Conservation (phyloP, 2,888 invertebrate genomes). For the Tenodera sinensis region DNA sequence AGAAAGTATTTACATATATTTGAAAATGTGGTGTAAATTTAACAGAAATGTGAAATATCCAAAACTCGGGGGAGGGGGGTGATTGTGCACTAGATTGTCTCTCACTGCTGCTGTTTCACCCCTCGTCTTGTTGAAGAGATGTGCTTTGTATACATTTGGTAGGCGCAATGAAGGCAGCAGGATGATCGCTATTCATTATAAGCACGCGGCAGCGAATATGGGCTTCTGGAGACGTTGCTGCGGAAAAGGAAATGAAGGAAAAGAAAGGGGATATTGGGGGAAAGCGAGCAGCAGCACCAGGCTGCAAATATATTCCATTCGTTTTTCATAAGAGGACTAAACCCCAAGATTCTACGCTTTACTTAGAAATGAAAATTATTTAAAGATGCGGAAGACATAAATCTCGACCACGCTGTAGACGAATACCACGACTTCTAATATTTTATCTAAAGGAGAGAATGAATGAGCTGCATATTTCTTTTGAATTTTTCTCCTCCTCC, state of each 20-base stretch:
- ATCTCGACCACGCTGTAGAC: not conserved
- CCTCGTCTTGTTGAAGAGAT: no score
- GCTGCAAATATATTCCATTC: constrained; percentile 7
- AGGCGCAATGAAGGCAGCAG: not conserved
- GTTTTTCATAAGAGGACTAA: not conserved
- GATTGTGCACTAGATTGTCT: no score
- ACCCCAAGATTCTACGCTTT: not conserved
- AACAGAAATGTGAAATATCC: no score
- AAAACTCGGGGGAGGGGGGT: no score
- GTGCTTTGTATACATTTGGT: not conserved
- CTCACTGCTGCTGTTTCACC: no score
- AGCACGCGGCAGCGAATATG: not conserved
- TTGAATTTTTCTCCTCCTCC: no score
- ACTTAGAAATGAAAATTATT: constrained; percentile 3
- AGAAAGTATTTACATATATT: no score
- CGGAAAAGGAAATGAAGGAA: constrained; percentile 4
- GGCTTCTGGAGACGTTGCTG: not conserved
- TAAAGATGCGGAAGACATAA: constrained; percentile 7
- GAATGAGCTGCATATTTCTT: not conserved
- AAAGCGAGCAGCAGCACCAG: not conserved
- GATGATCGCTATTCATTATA: not conserved
- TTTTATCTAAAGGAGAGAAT: not conserved
- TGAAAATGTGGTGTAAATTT: no score
- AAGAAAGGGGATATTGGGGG: not conserved
- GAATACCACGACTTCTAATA: not conserved